These are phyloP conservation scores for Trypoxylus dichotomus DNA, from an alignment of 1,140 invertebrate species.

Conservation along the genomic window DNA sequence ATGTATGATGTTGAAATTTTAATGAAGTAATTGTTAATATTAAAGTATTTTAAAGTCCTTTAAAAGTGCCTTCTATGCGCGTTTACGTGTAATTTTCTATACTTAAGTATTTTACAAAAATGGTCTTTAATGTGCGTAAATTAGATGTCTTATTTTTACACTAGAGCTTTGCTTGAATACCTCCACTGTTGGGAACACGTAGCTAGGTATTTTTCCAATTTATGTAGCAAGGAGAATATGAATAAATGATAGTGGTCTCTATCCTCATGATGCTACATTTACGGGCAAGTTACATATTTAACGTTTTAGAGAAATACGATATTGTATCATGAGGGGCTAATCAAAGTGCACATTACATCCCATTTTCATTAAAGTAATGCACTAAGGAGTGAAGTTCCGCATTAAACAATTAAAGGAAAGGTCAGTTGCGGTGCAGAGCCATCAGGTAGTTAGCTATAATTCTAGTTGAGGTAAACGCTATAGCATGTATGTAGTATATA, in stretches of 20 bases:
- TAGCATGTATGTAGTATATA: neutral
- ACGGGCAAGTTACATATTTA: constrained; percentile 8
- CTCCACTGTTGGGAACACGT: neutral
- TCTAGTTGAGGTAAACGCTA: neutral
- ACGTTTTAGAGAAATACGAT: constrained; percentile 22
- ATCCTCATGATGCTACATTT: neutral
- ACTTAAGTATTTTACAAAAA: neutral
- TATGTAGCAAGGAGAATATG: neutral
- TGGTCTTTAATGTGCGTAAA: neutral
- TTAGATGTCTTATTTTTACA: neutral
- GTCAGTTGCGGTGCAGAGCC: neutral
- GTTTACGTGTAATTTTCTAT: neutral
- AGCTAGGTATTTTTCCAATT: neutral
- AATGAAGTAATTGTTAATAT: too few relatives aligned
- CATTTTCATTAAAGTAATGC: constrained; percentile 23
- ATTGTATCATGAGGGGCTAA: constrained; percentile 11
- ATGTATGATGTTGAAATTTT: too few relatives aligned
- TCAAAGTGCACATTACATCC: constrained; percentile 6
- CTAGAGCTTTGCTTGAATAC: neutral
- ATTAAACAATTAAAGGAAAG: constrained; percentile 22
- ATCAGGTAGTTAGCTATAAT: constrained; percentile 2
- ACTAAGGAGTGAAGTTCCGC: constrained; percentile 7
- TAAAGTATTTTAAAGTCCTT: too few relatives aligned
- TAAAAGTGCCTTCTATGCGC: neutral
- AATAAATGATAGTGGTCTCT: neutral